Conservation (phyloP, 2,797 vertebrate species). For the Petrocephalus schoutedeni region DNA sequence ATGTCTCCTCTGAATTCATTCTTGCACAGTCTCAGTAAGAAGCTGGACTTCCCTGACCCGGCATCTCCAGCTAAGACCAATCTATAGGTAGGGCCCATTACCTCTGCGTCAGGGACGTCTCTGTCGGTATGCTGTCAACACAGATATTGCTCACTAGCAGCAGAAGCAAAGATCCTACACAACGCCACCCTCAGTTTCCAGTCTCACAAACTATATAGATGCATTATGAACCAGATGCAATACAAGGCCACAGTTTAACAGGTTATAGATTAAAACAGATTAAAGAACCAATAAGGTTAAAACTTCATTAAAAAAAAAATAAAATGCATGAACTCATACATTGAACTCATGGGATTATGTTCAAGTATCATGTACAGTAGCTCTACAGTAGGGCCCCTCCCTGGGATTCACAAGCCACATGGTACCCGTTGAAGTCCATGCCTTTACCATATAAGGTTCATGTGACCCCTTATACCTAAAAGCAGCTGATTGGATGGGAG, state of each 20-base stretch:
- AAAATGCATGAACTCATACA: not conserved
- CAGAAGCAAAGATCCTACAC: not conserved
- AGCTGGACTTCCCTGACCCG: conserved; percentile 37
- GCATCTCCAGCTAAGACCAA: conserved; percentile 42
- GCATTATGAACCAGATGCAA: not conserved
- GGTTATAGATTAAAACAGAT: not conserved
- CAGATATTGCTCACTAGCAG: not conserved
- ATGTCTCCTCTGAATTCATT: conserved; percentile 47
- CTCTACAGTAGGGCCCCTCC: not conserved
- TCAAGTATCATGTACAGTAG: not conserved
- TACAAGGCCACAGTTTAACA: not conserved
- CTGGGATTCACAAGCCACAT: not conserved
- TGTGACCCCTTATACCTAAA: not conserved
- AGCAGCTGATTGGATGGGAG: not conserved
- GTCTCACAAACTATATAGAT: not conserved
- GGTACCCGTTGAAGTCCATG: not conserved
- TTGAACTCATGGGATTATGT: not conserved
- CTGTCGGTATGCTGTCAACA: conserved; percentile 43
- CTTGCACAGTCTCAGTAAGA: conserved; percentile 34
- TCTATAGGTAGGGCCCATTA: conserved; percentile 50
- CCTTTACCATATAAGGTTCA: not conserved
- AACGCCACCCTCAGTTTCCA: not conserved
- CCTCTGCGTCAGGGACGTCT: conserved; percentile 20
- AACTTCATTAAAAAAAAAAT: not conserved
- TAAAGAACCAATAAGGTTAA: not conserved